Percentiles rank a stretch among this genome's conserved stretches.
Evolutionary conservation across 2,888 invertebrate species (phyloP).

Genomic region (Thecophora atra): DNA sequence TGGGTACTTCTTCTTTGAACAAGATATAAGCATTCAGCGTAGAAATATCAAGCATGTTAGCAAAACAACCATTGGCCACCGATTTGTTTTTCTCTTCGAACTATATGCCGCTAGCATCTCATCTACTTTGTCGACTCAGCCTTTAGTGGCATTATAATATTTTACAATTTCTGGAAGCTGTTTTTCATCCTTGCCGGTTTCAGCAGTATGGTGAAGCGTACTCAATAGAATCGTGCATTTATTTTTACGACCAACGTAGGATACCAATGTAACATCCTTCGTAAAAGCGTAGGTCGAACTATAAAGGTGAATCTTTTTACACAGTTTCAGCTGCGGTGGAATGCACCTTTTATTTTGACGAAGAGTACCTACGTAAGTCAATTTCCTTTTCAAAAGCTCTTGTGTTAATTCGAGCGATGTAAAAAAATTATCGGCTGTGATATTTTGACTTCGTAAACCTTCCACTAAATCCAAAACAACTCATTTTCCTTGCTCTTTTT

Average conservation of each 20-base stretch:
- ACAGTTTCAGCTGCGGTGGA: background rate
- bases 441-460: background rate
- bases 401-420: background rate
- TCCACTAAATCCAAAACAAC: slow-evolving; percentile 9
- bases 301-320: slow-evolving; percentile 6
- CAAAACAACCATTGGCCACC: no score
- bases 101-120: no score
- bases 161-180: background rate
- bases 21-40: no score
- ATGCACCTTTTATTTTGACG: slow-evolving; percentile 17
- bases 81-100: no score
- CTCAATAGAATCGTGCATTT: slow-evolving; percentile 5
- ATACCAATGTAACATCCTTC: slow-evolving; percentile 7
- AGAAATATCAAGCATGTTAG: no score
- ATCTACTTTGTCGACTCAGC: slow-evolving; percentile 4
- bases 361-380: background rate
- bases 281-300: slow-evolving; percentile 11
- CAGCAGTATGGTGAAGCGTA: background rate
- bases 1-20: no score
- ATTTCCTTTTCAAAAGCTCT: slow-evolving; percentile 7
- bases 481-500: slow-evolving; percentile 7
- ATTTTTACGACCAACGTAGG: slow-evolving; percentile 20
- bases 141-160: slow-evolving; percentile 15
- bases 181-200: slow-evolving; percentile 9
- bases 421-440: background rate